These are phyloP conservation scores for Thaleichthys pacificus DNA, from an alignment of 2,797 vertebrate species.

Conservation along the genomic window DNA sequence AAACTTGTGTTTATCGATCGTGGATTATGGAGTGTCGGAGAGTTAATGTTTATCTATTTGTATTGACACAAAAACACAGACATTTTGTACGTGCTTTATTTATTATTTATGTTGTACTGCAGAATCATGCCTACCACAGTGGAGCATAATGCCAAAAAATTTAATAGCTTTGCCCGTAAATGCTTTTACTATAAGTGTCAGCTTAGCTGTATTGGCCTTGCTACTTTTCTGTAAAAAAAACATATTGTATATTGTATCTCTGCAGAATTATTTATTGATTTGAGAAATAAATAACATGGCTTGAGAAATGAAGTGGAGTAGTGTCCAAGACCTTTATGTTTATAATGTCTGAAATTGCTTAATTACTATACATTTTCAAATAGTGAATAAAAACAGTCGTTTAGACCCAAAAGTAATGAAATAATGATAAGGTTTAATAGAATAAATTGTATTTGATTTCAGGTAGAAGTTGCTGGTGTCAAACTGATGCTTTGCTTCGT, in stretches of 20 bases:
- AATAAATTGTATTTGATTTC: too few relatives aligned
- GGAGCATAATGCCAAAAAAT: neutral
- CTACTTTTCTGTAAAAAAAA: neutral
- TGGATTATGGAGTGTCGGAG: neutral
- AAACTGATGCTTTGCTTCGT: too few relatives aligned
- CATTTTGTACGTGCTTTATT: conserved; percentile 3
- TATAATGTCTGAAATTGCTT: too few relatives aligned
- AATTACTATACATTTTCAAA: too few relatives aligned
- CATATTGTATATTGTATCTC: neutral
- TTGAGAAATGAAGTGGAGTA: neutral
- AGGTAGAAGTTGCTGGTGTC: too few relatives aligned
- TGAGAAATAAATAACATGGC: neutral
- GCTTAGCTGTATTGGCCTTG: neutral
- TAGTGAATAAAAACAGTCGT: too few relatives aligned
- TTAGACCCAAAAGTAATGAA: too few relatives aligned
- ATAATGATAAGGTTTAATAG: too few relatives aligned
- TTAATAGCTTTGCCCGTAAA: neutral
- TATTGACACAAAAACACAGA: neutral
- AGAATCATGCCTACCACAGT: neutral
- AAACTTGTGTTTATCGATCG: neutral
- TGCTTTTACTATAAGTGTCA: conserved; percentile 6
- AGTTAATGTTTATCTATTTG: neutral
- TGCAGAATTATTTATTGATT: neutral
- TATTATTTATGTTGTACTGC: conserved; percentile 11
- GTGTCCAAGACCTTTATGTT: too few relatives aligned